Evolutionary conservation across 1,140 invertebrate species (phyloP).

Genomic region (Lordiphosa collinella): DNA sequence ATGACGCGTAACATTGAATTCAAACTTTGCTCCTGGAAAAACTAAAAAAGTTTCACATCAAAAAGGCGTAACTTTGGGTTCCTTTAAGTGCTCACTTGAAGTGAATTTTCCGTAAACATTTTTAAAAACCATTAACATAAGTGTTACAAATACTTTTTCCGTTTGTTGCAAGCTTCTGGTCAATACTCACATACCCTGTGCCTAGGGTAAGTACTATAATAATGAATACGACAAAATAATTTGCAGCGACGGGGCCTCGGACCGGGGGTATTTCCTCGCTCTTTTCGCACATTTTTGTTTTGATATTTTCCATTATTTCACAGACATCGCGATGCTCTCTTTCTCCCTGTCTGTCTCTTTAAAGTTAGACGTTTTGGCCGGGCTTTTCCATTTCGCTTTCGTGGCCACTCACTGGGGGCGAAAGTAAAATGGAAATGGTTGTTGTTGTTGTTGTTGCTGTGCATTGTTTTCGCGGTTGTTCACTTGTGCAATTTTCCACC

Average conservation of each 20-base stretch:
- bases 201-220: too few species aligned
- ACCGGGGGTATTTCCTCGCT: slow-evolving; percentile 13
- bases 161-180: background rate
- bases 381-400: slow-evolving; percentile 63
- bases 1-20: too few species aligned
- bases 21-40: too few species aligned
- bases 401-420: slow-evolving; percentile 37
- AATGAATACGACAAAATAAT: slow-evolving; percentile 2
- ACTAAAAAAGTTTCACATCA: too few species aligned
- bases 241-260: background rate
- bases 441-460: slow-evolving; percentile 8
- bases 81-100: too few species aligned
- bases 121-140: too few species aligned
- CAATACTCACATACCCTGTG: background rate
- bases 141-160: too few species aligned
- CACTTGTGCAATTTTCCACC: slow-evolving; percentile 6
- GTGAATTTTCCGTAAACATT: too few species aligned
- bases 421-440: slow-evolving; percentile 41
- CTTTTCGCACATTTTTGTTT: slow-evolving; percentile 12
- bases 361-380: background rate
- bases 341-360: too few species aligned
- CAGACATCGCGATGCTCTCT: background rate
- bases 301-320: background rate
- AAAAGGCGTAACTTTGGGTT: too few species aligned
- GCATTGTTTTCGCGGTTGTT: background rate